phyloP scores from a whole-genome alignment of 1,140 invertebrate genomes.

The Phortica variegata region DNA sequence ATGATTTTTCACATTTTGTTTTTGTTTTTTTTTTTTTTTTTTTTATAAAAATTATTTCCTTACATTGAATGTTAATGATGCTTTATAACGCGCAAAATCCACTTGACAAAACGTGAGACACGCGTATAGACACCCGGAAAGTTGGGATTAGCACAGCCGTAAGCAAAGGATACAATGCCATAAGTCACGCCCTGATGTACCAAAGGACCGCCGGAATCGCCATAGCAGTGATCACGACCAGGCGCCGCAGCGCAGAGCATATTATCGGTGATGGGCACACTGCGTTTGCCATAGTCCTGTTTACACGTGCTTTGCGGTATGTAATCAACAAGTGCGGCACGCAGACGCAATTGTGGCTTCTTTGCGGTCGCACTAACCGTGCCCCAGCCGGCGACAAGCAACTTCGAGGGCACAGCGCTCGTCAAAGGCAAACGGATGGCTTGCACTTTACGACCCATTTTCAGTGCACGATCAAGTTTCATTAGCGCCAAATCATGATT shows the following conservation, averaged over 20 bases:
- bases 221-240: conserved; percentile 36
- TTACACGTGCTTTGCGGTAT: conserved; percentile 11
- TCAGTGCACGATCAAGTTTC: conserved; percentile 8
- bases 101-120: conserved; percentile 20
- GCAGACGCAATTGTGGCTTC: conserved; percentile 5
- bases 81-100: conserved; percentile 15
- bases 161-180: conserved; percentile 66
- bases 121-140: conserved; percentile 63
- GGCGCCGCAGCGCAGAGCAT: conserved; percentile 60
- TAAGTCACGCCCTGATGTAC: conserved; percentile 31
- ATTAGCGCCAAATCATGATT: conserved; percentile 25
- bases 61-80: too few species aligned
- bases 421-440: conserved; percentile 15
- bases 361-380: not conserved
- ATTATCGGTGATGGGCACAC: conserved; percentile 45
- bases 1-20: too few species aligned
- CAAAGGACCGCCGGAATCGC: conserved; percentile 59
- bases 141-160: conserved; percentile 60
- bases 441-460: conserved; percentile 7
- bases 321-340: conserved; percentile 13
- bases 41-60: too few species aligned
- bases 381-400: conserved; percentile 27
- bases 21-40: too few species aligned
- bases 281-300: conserved; percentile 2
- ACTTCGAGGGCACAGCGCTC: conserved; percentile 6